Percentiles rank a stretch among this genome's conserved stretches.
phyloP scores from a whole-genome alignment of 2,888 invertebrate species.

The Tetrapedia diversipes region DNA sequence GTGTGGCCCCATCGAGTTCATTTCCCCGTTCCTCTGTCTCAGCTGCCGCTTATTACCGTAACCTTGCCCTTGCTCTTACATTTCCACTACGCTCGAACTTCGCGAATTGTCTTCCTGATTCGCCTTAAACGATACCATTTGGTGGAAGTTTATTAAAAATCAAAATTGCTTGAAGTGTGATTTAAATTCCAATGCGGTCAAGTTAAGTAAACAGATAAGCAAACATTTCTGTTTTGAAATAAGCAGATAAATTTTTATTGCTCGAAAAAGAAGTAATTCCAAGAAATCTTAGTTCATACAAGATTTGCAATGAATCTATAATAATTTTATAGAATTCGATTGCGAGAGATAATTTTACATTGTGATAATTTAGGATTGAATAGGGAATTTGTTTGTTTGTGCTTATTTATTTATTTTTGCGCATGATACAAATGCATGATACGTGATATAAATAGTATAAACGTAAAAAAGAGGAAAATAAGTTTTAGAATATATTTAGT shows the following conservation, averaged over 20 bases:
- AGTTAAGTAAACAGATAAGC: background rate
- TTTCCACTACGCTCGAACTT: conserved; percentile 49
- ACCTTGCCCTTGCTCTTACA: conserved; percentile 74
- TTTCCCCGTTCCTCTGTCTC: conserved; percentile 64
- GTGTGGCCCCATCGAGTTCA: conserved; percentile 72
- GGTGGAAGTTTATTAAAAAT: background rate
- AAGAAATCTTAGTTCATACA: background rate
- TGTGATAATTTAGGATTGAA: background rate
- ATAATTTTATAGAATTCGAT: background rate
- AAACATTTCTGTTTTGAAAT: background rate
- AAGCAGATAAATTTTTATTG: background rate
- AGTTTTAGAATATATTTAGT: background rate
- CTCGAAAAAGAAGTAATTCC: background rate
- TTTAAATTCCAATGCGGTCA: background rate
- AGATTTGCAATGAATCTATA: background rate
- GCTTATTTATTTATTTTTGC: conserved; percentile 23
- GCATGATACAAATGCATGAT: conserved; percentile 1
- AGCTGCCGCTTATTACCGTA: conserved; percentile 64
- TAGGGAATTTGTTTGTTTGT: background rate
- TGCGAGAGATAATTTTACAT: too few species aligned
- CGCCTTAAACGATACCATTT: conserved; percentile 9
- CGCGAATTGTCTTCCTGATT: conserved; percentile 42
- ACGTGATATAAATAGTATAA: conserved; percentile 26
- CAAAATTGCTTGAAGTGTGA: background rate
- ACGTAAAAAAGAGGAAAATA: conserved; percentile 2